Evolutionary conservation across 2,797 vertebrate genomes (phyloP), one percentile per base, ranked within the genome.

Genomic region (Rhyacichthys aspro): DNA sequence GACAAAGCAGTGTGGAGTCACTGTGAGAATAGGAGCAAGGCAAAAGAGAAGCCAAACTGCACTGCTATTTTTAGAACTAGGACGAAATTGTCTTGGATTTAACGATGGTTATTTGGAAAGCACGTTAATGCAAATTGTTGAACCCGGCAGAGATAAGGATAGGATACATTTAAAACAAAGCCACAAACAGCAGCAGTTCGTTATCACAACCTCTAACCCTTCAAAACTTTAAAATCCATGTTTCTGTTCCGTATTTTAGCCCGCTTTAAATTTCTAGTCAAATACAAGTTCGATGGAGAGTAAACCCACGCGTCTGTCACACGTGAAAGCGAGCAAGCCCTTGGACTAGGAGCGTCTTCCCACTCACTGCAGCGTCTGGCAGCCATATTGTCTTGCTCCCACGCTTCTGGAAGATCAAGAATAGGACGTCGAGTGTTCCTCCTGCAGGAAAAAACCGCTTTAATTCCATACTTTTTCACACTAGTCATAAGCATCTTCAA

Each of bases 371-470:
- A 53, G 11, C 7, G 57, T 54, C 37, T 74, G 79, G 79, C 85
- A 74, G 88, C 89, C 86, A 87, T 88, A 70, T 86, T 87, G 83
- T 84, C 66, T 72, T 49, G 46, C 36, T 47, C 72, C 63, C 61
- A 70, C 49, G 57, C 57, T 64, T 23, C 7, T 11, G 28, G 11
- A 28, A 47, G 12, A 34, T 18, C 19, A 28, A 42, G 15, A 41
- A 43, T 55, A 44, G 17, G 2, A 18, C 12, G 15, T 33, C 6
- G 41, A 56, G 41, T 14, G 10, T 11, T 37, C 10, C 11, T 45
- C 17, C 16, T 45, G 43, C 14, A 16, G 5, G n/a, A n/a, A n/a
- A 41, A 8, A 41, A 41, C 16, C 10, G 11, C 10, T 14, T 11
- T 2, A 11, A 38, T 37, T 37, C 11, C 7, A 37, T 3, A 37